phyloP scores from a whole-genome alignment of 92 coral and sea anemone genomes.

The Paragorgia papillata region DNA sequence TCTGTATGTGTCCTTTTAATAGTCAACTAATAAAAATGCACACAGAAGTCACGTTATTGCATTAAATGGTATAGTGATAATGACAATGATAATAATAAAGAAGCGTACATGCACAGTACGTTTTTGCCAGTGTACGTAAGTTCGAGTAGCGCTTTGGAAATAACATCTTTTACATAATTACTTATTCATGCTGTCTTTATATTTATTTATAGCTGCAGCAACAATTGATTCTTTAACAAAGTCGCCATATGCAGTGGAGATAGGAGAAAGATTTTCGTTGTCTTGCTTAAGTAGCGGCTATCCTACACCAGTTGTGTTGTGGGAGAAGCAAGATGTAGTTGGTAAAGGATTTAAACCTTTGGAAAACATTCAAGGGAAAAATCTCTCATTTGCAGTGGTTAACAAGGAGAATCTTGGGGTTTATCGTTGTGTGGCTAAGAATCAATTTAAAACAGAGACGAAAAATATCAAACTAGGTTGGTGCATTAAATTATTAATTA shows the following conservation, averaged over 20 bases:
- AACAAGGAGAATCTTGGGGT: constrained; percentile 40
- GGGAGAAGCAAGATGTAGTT: constrained; percentile 54
- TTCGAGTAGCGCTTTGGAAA: no score
- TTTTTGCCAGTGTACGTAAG: no score
- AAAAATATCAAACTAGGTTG: background rate
- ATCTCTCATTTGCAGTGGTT: constrained; percentile 16
- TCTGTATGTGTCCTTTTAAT: no score
- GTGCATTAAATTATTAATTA: background rate
- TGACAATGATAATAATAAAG: no score
- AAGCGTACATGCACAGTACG: no score
- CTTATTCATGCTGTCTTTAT: background rate
- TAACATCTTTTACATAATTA: background rate
- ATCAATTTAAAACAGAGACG: constrained; percentile 4
- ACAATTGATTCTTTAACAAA: background rate
- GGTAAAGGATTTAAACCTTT: background rate
- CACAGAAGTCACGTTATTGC: no score
- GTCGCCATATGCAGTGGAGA: background rate
- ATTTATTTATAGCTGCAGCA: constrained; percentile 55
- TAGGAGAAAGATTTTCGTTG: constrained; percentile 27
- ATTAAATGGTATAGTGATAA: no score
- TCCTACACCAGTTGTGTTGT: constrained; percentile 61
- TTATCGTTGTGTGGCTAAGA: constrained; percentile 69
- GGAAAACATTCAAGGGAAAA: background rate
- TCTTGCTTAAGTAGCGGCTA: constrained; percentile 64
- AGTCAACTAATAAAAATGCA: no score